Evolutionary conservation across 2,797 vertebrate genomes (phyloP).

Genomic region (Phalloptychus januarius): DNA sequence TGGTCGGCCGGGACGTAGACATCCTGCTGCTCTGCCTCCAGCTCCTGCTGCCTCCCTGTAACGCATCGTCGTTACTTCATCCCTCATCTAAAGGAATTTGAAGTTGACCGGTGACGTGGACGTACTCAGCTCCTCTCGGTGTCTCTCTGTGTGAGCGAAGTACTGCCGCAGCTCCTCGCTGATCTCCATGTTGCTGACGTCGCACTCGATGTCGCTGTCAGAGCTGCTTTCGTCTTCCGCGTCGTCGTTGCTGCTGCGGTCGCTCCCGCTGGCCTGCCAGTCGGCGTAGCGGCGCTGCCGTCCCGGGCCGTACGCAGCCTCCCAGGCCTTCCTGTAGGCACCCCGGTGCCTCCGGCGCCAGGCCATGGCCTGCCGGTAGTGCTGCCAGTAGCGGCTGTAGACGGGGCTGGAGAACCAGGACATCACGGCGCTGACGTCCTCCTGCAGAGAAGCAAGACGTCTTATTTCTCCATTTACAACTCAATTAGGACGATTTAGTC

Average conservation of each 20-base stretch:
- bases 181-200: conserved; percentile 96
- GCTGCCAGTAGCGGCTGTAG: conserved; percentile 90
- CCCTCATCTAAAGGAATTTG: no score
- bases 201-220: conserved; percentile 86
- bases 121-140: conserved; percentile 92
- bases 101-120: conserved; percentile 12
- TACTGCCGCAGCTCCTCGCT: conserved; percentile 94
- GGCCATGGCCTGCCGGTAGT: conserved; percentile 89
- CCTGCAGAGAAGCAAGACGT: conserved; percentile 51
- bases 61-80: neutral
- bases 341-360: conserved; percentile 88
- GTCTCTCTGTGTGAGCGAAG: conserved; percentile 91
- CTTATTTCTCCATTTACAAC: neutral
- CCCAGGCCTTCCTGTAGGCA: conserved; percentile 86
- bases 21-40: conserved; percentile 82
- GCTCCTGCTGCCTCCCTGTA: conserved; percentile 90
- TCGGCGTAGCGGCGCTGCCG: conserved; percentile 65
- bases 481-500: neutral
- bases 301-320: conserved; percentile 65
- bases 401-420: conserved; percentile 83
- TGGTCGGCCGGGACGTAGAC: conserved; percentile 86
- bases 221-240: conserved; percentile 73
- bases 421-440: conserved; percentile 37
- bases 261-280: conserved; percentile 55
- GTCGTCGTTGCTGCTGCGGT: neutral